A percentile compares a stretch with the other conserved stretches of the same genome.
Evolutionary conservation across 2,888 invertebrate genomes (phyloP).

Genomic region (Cerastis rubricosa): DNA sequence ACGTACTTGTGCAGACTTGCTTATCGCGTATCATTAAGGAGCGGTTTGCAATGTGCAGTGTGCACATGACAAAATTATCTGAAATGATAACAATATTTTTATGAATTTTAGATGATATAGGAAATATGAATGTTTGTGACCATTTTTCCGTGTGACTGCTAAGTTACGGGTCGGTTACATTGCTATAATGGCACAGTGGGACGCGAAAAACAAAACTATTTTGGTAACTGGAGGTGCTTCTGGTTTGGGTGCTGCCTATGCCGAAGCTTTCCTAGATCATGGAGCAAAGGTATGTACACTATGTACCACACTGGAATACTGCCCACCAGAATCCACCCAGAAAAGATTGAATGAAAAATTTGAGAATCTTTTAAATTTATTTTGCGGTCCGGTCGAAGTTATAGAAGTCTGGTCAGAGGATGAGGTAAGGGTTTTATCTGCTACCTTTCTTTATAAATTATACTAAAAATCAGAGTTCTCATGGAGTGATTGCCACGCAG

Average conservation of each 20-base stretch:
- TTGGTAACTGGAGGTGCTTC: constrained; percentile 77
- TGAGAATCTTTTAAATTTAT: not conserved
- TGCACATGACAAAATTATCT: constrained; percentile 14
- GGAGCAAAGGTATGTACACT: constrained; percentile 78
- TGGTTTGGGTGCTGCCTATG: constrained; percentile 74
- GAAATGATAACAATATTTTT: constrained; percentile 11
- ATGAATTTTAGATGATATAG: not conserved
- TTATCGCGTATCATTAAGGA: not conserved
- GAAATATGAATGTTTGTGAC: not conserved
- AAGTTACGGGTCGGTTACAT: not conserved
- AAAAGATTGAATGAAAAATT: not conserved
- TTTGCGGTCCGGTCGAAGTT: not conserved
- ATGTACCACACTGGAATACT: not conserved
- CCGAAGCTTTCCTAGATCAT: constrained; percentile 69
- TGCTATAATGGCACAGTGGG: constrained; percentile 35
- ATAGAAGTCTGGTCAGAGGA: not conserved
- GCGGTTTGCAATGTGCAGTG: constrained; percentile 3
- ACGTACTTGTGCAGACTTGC: not conserved
- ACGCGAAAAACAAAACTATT: constrained; percentile 70
- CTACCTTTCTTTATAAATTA: not conserved
- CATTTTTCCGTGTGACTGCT: not conserved
- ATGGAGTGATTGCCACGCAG: not conserved
- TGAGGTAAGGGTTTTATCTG: not conserved
- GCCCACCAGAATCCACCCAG: not conserved
- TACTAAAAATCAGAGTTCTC: not conserved